Evolutionary conservation across 2,888 invertebrate species (phyloP).

Genomic region (Calameuta pallipes): DNA sequence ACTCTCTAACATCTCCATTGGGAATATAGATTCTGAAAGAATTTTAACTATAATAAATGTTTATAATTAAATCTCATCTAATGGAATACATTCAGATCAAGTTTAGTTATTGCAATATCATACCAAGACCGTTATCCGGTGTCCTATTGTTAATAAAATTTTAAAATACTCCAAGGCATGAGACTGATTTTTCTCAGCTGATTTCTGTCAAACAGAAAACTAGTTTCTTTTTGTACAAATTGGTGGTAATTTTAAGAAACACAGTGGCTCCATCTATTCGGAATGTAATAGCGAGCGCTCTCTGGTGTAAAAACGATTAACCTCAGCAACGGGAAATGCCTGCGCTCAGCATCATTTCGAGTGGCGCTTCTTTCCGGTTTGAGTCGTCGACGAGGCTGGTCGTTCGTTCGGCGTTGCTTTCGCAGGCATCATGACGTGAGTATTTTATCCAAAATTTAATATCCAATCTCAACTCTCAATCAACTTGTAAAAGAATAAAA

Average conservation of each 20-base stretch:
- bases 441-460: constrained; percentile 13
- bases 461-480: not conserved
- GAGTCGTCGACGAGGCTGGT: constrained; percentile 29
- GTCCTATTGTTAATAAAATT: not conserved
- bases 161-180: not conserved
- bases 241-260: not conserved
- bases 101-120: not conserved
- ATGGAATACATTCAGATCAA: not conserved
- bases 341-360: not conserved
- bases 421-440: constrained; percentile 45
- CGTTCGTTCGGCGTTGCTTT: constrained; percentile 17
- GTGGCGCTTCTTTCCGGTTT: constrained; percentile 38
- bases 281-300: not conserved
- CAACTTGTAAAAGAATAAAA: not conserved
- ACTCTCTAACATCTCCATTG: not conserved
- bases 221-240: not conserved
- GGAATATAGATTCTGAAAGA: not conserved
- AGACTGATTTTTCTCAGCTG: not conserved
- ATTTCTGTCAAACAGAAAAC: not conserved
- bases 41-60: not conserved
- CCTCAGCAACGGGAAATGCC: not conserved
- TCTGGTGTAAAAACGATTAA: not conserved
- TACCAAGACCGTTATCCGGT: not conserved
- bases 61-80: not conserved
- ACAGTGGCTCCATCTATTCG: not conserved